Evolutionary conservation across 2,888 invertebrate species (phyloP).

Genomic region (Nysson spinosus): DNA sequence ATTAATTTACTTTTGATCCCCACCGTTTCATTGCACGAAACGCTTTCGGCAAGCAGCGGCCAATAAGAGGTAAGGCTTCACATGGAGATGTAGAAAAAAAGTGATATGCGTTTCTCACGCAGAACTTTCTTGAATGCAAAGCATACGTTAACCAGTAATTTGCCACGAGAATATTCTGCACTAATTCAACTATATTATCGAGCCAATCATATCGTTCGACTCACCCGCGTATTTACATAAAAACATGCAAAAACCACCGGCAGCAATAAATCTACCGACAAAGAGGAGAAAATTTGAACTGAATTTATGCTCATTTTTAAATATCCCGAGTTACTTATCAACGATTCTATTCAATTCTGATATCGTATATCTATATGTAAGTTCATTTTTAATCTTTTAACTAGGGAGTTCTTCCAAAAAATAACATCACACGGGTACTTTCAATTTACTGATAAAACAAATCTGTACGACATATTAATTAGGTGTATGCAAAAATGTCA

Average conservation of each 20-base stretch:
- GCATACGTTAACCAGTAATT: conserved; percentile 36
- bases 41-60: conserved; percentile 32
- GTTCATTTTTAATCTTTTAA: too few species aligned
- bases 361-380: too few species aligned
- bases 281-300: too few species aligned
- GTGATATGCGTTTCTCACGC: conserved; percentile 37
- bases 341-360: too few species aligned
- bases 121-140: conserved; percentile 20
- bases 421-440: too few species aligned
- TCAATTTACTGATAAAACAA: too few species aligned
- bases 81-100: conserved; percentile 3
- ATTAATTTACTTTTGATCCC: neutral
- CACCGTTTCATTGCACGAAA: conserved; percentile 25
- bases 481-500: too few species aligned
- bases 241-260: conserved; percentile 9
- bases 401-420: too few species aligned
- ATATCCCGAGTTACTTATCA: too few species aligned
- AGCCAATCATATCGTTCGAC: conserved; percentile 32
- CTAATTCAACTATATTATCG: conserved; percentile 43
- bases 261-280: neutral
- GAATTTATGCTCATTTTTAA: too few species aligned
- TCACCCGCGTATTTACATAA: conserved; percentile 15
- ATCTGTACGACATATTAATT: too few species aligned
- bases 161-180: conserved; percentile 8
- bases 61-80: conserved; percentile 4